A percentile compares a stretch with the other conserved stretches of the same genome.
phyloP scores from a whole-genome alignment of 2,888 invertebrate genomes.

The Neria commutata region DNA sequence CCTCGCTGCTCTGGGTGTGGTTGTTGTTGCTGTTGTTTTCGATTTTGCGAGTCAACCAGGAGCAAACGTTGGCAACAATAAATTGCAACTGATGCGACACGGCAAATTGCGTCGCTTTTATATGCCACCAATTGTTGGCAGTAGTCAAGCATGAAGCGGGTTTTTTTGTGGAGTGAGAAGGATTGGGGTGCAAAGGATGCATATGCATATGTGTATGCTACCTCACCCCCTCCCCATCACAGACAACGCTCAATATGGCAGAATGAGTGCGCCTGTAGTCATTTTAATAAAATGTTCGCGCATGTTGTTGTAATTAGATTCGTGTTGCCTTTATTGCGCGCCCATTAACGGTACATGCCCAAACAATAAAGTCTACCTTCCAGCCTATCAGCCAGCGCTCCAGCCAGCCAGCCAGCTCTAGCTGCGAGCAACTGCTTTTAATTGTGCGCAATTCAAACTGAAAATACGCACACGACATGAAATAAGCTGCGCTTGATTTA shows the following conservation, averaged over 20 bases:
- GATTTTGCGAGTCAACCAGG: conserved; percentile 28
- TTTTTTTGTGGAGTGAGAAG: not conserved
- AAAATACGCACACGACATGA: conserved; percentile 44
- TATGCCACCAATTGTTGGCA: conserved; percentile 13
- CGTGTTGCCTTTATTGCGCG: conserved; percentile 56
- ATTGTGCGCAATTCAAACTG: conserved; percentile 55
- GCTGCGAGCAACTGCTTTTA: conserved; percentile 52
- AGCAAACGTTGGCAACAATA: conserved; percentile 33
- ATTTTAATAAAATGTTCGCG: conserved; percentile 53
- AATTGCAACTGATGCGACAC: conserved; percentile 48
- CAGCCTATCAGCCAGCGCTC: no score
- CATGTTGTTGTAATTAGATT: conserved; percentile 54
- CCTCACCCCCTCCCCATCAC: no score
- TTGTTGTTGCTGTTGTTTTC: conserved; percentile 15
- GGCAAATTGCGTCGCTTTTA: conserved; percentile 27
- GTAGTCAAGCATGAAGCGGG: not conserved
- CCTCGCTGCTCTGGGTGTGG: conserved; percentile 23
- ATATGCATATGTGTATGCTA: not conserved
- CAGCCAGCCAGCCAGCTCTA: no score
- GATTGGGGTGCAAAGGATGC: conserved; percentile 2
- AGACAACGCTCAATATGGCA: no score
- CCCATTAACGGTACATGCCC: conserved; percentile 60
- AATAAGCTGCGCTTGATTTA: not conserved
- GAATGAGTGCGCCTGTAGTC: no score
- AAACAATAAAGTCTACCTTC: no score